A percentile compares a stretch with the other conserved stretches of the same genome.
phyloP scores from a whole-genome alignment of 2,888 invertebrate genomes.

The Ptychoptera contaminata region DNA sequence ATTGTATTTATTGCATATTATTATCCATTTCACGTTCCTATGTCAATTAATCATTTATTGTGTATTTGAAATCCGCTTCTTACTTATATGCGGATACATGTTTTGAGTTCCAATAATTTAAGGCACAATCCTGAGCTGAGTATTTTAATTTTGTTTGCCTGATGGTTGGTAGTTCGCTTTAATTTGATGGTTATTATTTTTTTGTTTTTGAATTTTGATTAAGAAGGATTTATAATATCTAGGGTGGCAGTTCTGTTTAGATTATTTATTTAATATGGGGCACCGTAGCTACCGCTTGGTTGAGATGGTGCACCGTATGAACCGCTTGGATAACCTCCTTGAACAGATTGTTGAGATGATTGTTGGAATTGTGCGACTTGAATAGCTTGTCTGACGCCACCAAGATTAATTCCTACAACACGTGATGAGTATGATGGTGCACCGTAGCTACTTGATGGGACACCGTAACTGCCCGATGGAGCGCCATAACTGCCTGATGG shows the following conservation, averaged over 20 bases:
- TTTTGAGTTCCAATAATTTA: no score
- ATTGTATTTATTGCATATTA: background rate
- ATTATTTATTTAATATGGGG: slow-evolving; percentile 11
- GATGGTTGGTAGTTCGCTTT: background rate
- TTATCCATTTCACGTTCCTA: no score
- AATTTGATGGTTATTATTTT: background rate
- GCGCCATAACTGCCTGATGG: slow-evolving; percentile 37
- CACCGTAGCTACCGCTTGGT: slow-evolving; percentile 56
- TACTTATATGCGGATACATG: no score
- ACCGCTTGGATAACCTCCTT: slow-evolving; percentile 31
- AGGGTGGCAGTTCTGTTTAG: background rate
- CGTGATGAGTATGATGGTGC: slow-evolving; percentile 38
- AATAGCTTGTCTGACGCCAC: slow-evolving; percentile 72
- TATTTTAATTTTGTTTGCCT: background rate
- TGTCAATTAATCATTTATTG: no score
- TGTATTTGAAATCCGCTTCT: no score
- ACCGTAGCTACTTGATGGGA: slow-evolving; percentile 50
- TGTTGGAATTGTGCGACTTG: slow-evolving; percentile 77
- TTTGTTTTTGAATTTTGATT: background rate
- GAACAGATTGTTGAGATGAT: slow-evolving; percentile 37
- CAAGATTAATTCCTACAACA: slow-evolving; percentile 72
- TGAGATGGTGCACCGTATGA: slow-evolving; percentile 42
- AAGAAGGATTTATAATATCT: background rate
- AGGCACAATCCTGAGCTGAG: no score
- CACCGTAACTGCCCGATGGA: slow-evolving; percentile 49